Conservation (phyloP, 2,888 invertebrate genomes). For the Amiota minor region DNA sequence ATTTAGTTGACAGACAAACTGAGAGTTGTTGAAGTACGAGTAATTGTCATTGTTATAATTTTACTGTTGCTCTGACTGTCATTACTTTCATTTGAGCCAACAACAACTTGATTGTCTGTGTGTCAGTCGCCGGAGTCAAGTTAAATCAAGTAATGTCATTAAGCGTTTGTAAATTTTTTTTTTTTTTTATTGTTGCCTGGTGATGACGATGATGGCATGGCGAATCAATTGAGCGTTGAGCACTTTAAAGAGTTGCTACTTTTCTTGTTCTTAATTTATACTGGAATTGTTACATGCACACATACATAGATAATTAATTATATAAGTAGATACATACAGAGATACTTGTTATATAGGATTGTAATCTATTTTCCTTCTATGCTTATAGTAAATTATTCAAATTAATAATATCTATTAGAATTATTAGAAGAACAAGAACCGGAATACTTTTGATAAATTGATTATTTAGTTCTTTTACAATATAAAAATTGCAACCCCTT, state of each 20-base stretch:
- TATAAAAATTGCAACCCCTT: no score
- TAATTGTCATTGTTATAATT: conserved; percentile 15
- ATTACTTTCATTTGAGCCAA: neutral
- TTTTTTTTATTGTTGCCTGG: conserved; percentile 7
- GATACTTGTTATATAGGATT: no score
- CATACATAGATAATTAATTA: no score
- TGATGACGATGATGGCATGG: neutral
- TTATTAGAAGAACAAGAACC: no score
- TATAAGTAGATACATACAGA: no score
- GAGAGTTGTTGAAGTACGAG: neutral
- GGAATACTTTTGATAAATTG: no score
- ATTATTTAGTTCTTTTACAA: no score
- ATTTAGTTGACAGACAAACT: conserved; percentile 4
- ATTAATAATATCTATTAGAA: no score
- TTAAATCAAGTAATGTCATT: conserved; percentile 5
- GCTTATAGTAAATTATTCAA: no score
- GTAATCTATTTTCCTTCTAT: no score
- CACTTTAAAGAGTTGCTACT: neutral
- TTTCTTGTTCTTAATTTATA: neutral
- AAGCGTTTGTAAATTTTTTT: conserved; percentile 14
- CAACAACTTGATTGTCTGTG: neutral
- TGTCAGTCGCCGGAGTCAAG: neutral
- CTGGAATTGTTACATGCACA: no score
- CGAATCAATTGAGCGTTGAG: no score
- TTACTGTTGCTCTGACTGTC: neutral